A percentile compares a stretch with the other conserved stretches of the same genome.
phyloP scores from a whole-genome alignment of 1,140 invertebrate species.

The Orius insidiosus region DNA sequence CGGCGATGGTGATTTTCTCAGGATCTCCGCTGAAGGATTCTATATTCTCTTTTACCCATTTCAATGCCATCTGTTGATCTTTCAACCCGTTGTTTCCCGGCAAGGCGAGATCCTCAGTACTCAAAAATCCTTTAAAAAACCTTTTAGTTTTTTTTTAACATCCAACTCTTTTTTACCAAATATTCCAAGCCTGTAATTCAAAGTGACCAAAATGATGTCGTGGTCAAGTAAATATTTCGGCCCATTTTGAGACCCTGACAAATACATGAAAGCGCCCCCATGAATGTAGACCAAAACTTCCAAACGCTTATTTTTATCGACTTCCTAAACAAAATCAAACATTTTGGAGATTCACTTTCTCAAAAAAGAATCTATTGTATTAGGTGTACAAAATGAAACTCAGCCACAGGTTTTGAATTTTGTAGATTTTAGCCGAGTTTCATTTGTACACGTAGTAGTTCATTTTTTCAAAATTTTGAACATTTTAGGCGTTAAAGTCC shows the following conservation, averaged over 20 bases:
- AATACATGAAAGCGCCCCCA: slow-evolving; percentile 36
- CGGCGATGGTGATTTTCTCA: slow-evolving; percentile 31
- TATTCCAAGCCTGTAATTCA: slow-evolving; percentile 42
- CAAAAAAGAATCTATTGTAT: not conserved
- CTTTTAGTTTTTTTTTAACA: not conserved
- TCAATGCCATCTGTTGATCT: slow-evolving; percentile 27
- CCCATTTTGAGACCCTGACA: slow-evolving; percentile 23
- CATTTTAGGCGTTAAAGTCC: too few species aligned
- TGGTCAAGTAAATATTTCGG: slow-evolving; percentile 33
- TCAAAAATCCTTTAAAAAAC: slow-evolving; percentile 4
- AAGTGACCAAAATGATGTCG: slow-evolving; percentile 36
- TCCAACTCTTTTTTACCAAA: slow-evolving; percentile 16
- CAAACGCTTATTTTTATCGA: slow-evolving; percentile 4
- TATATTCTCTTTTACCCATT: slow-evolving; percentile 26
- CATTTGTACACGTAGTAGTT: too few species aligned
- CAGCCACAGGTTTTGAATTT: too few species aligned
- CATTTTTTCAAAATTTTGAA: too few species aligned
- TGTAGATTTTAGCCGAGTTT: too few species aligned
- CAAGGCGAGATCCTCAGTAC: slow-evolving; percentile 15
- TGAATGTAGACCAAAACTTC: slow-evolving; percentile 34
- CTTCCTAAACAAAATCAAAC: not conserved
- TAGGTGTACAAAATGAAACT: too few species aligned
- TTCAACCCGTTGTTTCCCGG: slow-evolving; percentile 30
- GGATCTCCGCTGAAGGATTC: slow-evolving; percentile 30
- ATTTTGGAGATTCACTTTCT: too few species aligned